A percentile compares a stretch with the other conserved stretches of the same genome.
phyloP scores from a whole-genome alignment of 2,888 invertebrate species.

The Andricus quercusramuli region DNA sequence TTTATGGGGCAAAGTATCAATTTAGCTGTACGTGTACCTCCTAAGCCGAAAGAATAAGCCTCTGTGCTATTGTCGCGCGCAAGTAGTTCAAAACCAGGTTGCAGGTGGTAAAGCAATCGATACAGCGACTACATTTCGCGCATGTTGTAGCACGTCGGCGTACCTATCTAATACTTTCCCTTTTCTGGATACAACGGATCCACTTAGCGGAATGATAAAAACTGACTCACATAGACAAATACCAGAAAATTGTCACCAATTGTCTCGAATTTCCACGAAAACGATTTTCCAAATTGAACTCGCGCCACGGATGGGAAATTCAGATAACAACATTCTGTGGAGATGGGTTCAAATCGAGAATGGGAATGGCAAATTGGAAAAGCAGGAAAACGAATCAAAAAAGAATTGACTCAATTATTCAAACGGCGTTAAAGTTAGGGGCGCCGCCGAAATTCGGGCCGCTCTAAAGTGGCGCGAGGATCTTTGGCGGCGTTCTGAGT shows the following conservation, averaged over 20 bases:
- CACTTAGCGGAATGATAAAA: neutral
- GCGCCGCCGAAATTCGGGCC: neutral
- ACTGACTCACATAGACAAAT: neutral
- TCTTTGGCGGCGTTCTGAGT: neutral
- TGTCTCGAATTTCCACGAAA: neutral
- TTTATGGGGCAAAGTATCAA: constrained; percentile 32
- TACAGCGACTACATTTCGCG: constrained; percentile 45
- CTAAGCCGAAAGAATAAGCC: constrained; percentile 39
- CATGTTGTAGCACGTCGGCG: constrained; percentile 23
- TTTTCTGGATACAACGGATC: constrained; percentile 28
- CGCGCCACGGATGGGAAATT: neutral
- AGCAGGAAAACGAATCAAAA: neutral
- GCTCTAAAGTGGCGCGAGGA: too few species aligned
- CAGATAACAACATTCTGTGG: neutral
- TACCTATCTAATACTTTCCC: constrained; percentile 40
- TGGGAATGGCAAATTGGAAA: constrained; percentile 6
- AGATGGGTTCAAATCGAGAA: neutral
- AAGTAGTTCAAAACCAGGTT: constrained; percentile 51
- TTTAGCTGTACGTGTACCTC: constrained; percentile 12
- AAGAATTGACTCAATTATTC: neutral
- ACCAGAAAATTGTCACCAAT: neutral
- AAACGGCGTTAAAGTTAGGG: neutral
- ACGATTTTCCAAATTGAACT: constrained; percentile 6
- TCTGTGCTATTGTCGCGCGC: constrained; percentile 47
- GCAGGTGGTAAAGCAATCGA: constrained; percentile 50